Evolutionary conservation across 2,113 vertebrate genomes (phyloP).

Genomic region (Nothoprocta perdicaria): DNA sequence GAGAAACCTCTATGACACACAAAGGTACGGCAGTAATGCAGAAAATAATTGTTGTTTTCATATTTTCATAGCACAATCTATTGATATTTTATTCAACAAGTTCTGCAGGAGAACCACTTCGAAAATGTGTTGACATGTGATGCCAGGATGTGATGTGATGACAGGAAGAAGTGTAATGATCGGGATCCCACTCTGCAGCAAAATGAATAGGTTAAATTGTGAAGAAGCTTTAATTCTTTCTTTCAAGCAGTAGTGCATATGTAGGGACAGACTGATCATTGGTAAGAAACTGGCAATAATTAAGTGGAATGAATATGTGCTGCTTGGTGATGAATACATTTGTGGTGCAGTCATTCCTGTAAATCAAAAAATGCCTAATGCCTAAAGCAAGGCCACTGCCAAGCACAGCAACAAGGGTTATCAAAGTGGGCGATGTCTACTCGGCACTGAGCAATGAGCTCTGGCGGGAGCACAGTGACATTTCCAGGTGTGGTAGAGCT

Average conservation of each 20-base stretch:
- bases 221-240: constrained; percentile 38
- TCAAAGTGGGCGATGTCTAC: not conserved
- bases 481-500: not conserved
- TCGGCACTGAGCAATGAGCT: not conserved
- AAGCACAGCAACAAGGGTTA: constrained; percentile 54
- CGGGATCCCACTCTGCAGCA: constrained; percentile 79
- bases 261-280: constrained; percentile 80
- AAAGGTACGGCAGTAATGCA: constrained; percentile 70
- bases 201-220: constrained; percentile 79
- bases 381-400: constrained; percentile 77
- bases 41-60: constrained; percentile 68
- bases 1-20: not conserved
- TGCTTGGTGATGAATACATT: constrained; percentile 70
- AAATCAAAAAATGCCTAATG: constrained; percentile 82
- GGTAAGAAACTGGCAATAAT: constrained; percentile 82
- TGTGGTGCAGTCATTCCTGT: constrained; percentile 79
- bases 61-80: constrained; percentile 67
- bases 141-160: constrained; percentile 75
- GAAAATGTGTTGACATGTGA: too few species aligned
- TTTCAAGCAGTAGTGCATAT: constrained; percentile 70
- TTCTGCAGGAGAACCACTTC: constrained; percentile 78
- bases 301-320: constrained; percentile 81
- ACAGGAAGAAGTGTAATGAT: constrained; percentile 81
- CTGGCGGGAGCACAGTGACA: not conserved
- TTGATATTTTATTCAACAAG: constrained; percentile 64